A percentile compares a stretch with the other conserved stretches of the same genome.
Conservation (phyloP, 2,888 invertebrate genomes). For the Scrobipalpa atriplicella region DNA sequence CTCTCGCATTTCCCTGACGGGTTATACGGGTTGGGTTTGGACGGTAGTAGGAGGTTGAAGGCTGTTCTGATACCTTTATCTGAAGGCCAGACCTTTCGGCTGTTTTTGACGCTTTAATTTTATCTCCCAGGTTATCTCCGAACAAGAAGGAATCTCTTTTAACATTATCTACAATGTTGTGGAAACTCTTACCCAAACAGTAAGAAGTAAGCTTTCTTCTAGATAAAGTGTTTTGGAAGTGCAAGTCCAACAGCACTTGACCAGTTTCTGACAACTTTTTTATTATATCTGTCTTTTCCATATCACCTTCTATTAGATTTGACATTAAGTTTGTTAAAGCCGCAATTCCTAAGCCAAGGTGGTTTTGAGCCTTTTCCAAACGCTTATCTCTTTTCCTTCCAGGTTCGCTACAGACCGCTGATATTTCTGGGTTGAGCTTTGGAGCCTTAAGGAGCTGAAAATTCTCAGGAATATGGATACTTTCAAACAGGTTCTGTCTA, state of each 20-base stretch:
- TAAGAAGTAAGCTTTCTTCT: conserved; percentile 21
- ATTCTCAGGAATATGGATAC: conserved; percentile 26
- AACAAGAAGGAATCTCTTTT: conserved; percentile 28
- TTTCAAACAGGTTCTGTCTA: conserved; percentile 16
- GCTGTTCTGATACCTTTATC: background rate
- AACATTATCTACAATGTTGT: conserved; percentile 10
- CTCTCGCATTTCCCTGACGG: too few species aligned
- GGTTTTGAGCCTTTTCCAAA: conserved; percentile 25
- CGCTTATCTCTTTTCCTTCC: conserved; percentile 28
- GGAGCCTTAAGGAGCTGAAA: conserved; percentile 27
- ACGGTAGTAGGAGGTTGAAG: background rate
- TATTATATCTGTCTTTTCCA: conserved; percentile 26
- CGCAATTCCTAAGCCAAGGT: conserved; percentile 22
- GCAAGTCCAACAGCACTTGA: conserved; percentile 30
- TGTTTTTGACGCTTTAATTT: conserved; percentile 23
- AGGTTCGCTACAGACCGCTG: conserved; percentile 20
- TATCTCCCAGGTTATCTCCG: conserved; percentile 28
- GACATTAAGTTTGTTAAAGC: conserved; percentile 19
- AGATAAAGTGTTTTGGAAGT: conserved; percentile 23
- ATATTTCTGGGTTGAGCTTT: conserved; percentile 27
- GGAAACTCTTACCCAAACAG: conserved; percentile 23
- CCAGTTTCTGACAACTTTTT: conserved; percentile 26
- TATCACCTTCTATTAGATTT: conserved; percentile 17
- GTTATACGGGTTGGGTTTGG: too few species aligned
- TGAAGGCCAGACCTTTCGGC: conserved; percentile 22